phyloP scores from a whole-genome alignment of 2,888 invertebrate genomes.

The Conomelus anceps region DNA sequence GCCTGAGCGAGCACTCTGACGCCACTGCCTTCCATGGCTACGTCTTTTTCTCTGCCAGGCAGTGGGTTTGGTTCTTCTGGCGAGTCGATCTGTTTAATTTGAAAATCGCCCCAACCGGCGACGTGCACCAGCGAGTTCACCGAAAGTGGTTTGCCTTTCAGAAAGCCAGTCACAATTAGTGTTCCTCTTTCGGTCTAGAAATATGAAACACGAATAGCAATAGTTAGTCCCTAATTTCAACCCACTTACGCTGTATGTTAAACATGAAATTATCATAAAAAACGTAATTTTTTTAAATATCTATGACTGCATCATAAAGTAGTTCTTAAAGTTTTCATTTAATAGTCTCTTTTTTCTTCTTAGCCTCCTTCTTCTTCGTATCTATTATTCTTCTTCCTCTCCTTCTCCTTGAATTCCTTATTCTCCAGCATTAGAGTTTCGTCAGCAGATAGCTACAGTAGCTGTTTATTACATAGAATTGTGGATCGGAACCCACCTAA shows the following conservation, averaged over 20 bases:
- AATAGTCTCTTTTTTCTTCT: too few species aligned
- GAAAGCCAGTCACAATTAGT: conserved; percentile 76
- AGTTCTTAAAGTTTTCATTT: too few species aligned
- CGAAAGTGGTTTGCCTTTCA: conserved; percentile 74
- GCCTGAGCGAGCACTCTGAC: conserved; percentile 50
- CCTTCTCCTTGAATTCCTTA: too few species aligned
- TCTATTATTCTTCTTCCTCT: too few species aligned
- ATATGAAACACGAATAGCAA: not conserved
- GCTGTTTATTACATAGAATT: too few species aligned
- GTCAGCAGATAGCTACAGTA: too few species aligned
- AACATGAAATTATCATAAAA: too few species aligned
- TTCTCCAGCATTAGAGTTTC: too few species aligned
- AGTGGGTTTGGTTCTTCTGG: conserved; percentile 62
- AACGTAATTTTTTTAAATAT: too few species aligned
- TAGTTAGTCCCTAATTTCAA: not conserved
- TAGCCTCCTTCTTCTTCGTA: too few species aligned
- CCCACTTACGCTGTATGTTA: not conserved
- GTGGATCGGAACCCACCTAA: too few species aligned
- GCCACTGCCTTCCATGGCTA: conserved; percentile 31
- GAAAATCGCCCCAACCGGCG: conserved; percentile 88
- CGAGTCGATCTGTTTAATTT: conserved; percentile 73
- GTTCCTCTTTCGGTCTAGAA: conserved; percentile 49
- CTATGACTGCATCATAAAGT: too few species aligned
- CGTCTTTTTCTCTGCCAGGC: conserved; percentile 27
- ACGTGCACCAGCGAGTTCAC: conserved; percentile 87